Evolutionary conservation across 2,888 invertebrate genomes (phyloP).

Genomic region (Brachynemurus nebulosus): DNA sequence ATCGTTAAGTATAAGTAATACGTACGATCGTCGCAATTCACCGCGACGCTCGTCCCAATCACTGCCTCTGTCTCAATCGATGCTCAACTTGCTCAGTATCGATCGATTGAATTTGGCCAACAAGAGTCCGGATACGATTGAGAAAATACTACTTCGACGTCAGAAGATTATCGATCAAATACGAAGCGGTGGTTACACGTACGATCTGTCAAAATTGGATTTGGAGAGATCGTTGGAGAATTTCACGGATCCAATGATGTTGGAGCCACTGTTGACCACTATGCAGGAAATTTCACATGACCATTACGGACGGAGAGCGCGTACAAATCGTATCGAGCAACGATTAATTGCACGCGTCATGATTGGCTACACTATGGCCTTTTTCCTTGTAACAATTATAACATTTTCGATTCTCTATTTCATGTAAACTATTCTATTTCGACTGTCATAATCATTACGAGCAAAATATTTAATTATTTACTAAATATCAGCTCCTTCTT

Average conservation of each 20-base stretch:
- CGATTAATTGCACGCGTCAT: conserved; percentile 37
- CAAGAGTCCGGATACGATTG: conserved; percentile 11
- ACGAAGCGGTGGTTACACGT: conserved; percentile 12
- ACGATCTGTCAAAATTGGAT: conserved; percentile 3
- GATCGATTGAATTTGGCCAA: conserved; percentile 10
- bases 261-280: conserved; percentile 34
- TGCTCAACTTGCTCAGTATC: conserved; percentile 5
- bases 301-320: conserved; percentile 20
- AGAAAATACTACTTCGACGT: conserved; percentile 12
- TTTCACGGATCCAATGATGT: conserved; percentile 29
- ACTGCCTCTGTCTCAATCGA: conserved; percentile 24
- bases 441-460: background rate
- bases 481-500: no score
- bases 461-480: no score
- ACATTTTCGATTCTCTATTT: conserved; percentile 42
- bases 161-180: conserved; percentile 9
- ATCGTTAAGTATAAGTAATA: background rate
- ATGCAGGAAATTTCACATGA: conserved; percentile 20
- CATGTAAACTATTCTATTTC: conserved; percentile 24
- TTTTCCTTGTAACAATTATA: conserved; percentile 36
- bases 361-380: conserved; percentile 40
- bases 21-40: background rate
- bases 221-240: conserved; percentile 1
- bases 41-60: background rate
- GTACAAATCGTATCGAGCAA: conserved; percentile 29